A percentile compares a stretch with the other conserved stretches of the same genome.
Conservation (phyloP, 2,113 vertebrate species). For the Syngnathoides biaculeatus region DNA sequence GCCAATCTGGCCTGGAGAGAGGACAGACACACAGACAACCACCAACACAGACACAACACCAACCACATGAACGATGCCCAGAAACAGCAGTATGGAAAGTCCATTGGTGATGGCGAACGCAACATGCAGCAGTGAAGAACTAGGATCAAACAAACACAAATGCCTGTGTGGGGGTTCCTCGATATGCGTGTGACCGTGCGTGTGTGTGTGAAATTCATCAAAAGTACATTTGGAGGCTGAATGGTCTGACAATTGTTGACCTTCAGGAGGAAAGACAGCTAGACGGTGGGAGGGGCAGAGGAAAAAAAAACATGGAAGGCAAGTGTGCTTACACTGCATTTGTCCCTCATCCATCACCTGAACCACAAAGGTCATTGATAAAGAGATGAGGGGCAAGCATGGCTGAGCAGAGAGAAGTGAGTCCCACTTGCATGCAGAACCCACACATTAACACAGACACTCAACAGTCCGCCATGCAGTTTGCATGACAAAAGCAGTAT, state of each 20-base stretch:
- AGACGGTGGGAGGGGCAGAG: slow-evolving; percentile 13
- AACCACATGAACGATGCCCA: slow-evolving; percentile 43
- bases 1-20: slow-evolving; percentile 96
- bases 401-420: slow-evolving; percentile 27
- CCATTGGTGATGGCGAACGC: slow-evolving; percentile 13
- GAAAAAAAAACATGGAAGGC: slow-evolving; percentile 36
- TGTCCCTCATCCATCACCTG: slow-evolving; percentile 65
- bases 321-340: slow-evolving; percentile 60
- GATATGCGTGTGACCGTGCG: neutral
- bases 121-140: slow-evolving; percentile 16
- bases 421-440: slow-evolving; percentile 46
- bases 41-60: slow-evolving; percentile 59
- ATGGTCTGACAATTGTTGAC: slow-evolving; percentile 45
- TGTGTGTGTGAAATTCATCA: neutral
- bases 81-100: slow-evolving; percentile 32
- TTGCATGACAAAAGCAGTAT: neutral
- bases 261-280: slow-evolving; percentile 44
- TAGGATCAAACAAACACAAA: neutral
- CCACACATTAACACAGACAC: slow-evolving; percentile 40
- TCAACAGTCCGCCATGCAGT: slow-evolving; percentile 21
- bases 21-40: slow-evolving; percentile 64
- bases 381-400: slow-evolving; percentile 40
- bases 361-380: slow-evolving; percentile 69
- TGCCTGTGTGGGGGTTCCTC: neutral
- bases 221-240: slow-evolving; percentile 9